Conservation (phyloP, 2,113 vertebrate species). For the Thalassoma bifasciatum region DNA sequence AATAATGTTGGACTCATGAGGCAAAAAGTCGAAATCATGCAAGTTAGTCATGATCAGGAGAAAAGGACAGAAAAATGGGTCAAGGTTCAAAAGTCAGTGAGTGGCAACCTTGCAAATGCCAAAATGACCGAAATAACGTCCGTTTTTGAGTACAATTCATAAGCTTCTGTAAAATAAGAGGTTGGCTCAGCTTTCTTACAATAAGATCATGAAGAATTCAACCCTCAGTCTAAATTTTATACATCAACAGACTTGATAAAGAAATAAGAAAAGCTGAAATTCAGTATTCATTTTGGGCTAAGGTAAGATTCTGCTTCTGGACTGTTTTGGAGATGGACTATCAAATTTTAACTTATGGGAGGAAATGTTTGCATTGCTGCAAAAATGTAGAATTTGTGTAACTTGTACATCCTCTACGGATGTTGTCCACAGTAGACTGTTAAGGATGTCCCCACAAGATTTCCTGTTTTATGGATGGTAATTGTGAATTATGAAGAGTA, state of each 20-base stretch:
- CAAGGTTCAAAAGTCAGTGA: too few relatives aligned
- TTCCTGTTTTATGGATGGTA: constrained; percentile 5
- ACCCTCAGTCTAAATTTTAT: neutral
- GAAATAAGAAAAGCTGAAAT: neutral
- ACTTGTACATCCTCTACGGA: constrained; percentile 3
- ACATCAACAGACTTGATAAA: neutral
- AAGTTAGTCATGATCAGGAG: neutral
- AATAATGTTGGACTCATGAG: too few relatives aligned
- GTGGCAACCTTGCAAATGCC: too few relatives aligned
- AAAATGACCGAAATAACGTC: too few relatives aligned
- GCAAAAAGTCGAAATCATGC: too few relatives aligned
- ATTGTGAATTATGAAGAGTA: constrained; percentile 28
- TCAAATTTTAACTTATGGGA: neutral
- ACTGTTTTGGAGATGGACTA: neutral
- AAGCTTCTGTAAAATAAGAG: neutral
- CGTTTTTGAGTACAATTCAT: neutral
- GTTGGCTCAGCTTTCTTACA: neutral
- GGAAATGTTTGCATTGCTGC: constrained; percentile 6
- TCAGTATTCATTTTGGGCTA: neutral
- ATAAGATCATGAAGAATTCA: neutral
- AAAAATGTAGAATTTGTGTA: constrained; percentile 1
- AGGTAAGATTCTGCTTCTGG: too few relatives aligned
- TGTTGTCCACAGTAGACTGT: constrained; percentile 28
- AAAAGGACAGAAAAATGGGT: too few relatives aligned
- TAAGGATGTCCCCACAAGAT: constrained; percentile 16